phyloP scores from a whole-genome alignment of 2,888 invertebrate species.

The Osedax frankpressi region DNA sequence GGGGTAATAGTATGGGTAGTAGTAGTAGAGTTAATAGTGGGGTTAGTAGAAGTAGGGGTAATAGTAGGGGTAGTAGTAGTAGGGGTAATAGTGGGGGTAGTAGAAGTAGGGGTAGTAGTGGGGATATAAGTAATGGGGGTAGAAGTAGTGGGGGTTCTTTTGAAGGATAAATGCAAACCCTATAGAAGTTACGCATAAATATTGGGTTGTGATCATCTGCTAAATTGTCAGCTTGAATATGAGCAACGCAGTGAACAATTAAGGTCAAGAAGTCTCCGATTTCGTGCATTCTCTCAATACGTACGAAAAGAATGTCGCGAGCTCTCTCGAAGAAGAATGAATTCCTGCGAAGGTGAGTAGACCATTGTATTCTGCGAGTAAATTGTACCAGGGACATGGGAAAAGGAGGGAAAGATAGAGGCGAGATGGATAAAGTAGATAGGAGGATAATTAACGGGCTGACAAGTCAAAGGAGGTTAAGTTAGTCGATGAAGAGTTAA shows the following conservation, averaged over 20 bases:
- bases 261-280: constrained; percentile 43
- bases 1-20: no score
- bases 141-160: neutral
- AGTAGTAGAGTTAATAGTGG: no score
- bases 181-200: constrained; percentile 40
- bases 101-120: neutral
- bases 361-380: no score
- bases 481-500: no score
- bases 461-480: neutral
- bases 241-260: constrained; percentile 41
- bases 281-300: constrained; percentile 39
- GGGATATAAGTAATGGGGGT: neutral
- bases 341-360: constrained; percentile 31
- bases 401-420: no score
- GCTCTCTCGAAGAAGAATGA: constrained; percentile 39
- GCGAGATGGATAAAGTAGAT: neutral
- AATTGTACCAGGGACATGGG: no score
- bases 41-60: no score
- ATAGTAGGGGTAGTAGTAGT: no score
- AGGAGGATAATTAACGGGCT: neutral
- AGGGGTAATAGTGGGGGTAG: no score
- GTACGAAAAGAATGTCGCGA: constrained; percentile 36
- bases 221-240: constrained; percentile 38
- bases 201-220: constrained; percentile 37
- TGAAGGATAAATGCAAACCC: constrained; percentile 33